Evolutionary conservation across 2,113 vertebrate species (phyloP), one percentile per base, ranked within the genome.

Genomic region (Rhynchopsitta pachyrhyncha): DNA sequence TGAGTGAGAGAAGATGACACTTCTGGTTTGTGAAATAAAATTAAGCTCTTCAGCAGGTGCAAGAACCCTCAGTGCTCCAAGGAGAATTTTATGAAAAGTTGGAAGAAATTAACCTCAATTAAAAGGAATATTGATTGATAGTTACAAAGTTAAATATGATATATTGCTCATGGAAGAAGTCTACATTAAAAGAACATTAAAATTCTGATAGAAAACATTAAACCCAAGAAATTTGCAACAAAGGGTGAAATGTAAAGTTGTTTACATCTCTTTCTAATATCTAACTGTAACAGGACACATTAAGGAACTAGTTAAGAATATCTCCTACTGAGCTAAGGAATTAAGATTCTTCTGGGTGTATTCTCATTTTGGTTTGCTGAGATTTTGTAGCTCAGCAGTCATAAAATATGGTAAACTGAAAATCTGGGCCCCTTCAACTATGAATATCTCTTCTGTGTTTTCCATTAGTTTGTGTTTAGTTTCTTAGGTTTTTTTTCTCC

Each of bases 81-180:
- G 70, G 95, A 84, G 88, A 97, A 95, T 84, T 97, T 95, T 96
- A 82, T 85, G 95, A 92, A 92, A 97, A 98, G 97, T 98, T 98
- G 97, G 98, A 98, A 97, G 96, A 98, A 97, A 98, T 98, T 98
- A 98, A 98, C 97, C 97, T 98, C 97, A 98, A 97, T 98, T 98
- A 98, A 97, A 97, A 88, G 63, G 82, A 97, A 97, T 97, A 96
- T 89, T 98, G 97, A 98, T 97, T 96, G 95, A 97, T 98, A 92
- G 93, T 93, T 97, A 77, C 70, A 85, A 90, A 96, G 88, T 96
- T 98, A 98, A 98, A 96, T 97, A 96, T 97, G 96, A 97, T 98
- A 53, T 52, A 98, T 97, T 86, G 66, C 91, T 94, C 39, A 93
- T 86, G 96, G 97, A 97, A 97, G 97, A 95, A 16, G 25, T 29